Base-by-base conservation (phyloP, 2,888 invertebrate genomes). In the Mycogona germanica region DNA sequence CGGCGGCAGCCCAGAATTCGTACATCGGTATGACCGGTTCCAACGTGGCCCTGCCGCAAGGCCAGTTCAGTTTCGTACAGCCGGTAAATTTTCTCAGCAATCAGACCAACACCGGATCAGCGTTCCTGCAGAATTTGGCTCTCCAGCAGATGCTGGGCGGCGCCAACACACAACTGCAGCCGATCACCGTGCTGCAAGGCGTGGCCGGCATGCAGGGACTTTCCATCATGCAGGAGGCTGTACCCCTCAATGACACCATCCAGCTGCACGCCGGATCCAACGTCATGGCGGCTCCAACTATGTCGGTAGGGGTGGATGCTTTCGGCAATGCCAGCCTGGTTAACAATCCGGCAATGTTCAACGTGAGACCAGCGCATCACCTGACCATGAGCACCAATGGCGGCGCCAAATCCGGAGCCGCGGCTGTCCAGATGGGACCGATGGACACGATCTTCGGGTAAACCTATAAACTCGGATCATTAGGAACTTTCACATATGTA, bases 111-210 rank as follows among this genome's bases (percentile, higher is more conserved):
- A 40, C 53, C n/a, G 57, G 56, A 37, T 40, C 49, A n/a, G 49
- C 61, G 17, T 57, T 60, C 29, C 57, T 62, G 28, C 62, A 62
- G 41, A 62, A 62, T 46, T 55, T 62, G 32, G 57, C 62, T 42
- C 49, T 62, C 28, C 62, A 61, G 35, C 61, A 60, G 48, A 35
- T 41, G 25, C 28, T 51, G 46, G 32, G 50, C 21, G 45, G 41
- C 19, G n/a, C n/a, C n/a, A 44, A 50, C 12, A 21, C 53, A 32
- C 17, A 30, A 12, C 25, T 32, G 26, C 49, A 38, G 19, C 53
- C 53, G 19, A 40, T 53, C 48, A 53, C 53, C 12, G 49, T 53
- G 1, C 35, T 53, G 19, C 53, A 45, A 28, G 53, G 53, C 46
- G n/a, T 53, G 21, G 46, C 30, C 25, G 53, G 53, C 9, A 30